Conservation (phyloP, 2,888 invertebrate genomes). For the Cheiracanthium punctorium region DNA sequence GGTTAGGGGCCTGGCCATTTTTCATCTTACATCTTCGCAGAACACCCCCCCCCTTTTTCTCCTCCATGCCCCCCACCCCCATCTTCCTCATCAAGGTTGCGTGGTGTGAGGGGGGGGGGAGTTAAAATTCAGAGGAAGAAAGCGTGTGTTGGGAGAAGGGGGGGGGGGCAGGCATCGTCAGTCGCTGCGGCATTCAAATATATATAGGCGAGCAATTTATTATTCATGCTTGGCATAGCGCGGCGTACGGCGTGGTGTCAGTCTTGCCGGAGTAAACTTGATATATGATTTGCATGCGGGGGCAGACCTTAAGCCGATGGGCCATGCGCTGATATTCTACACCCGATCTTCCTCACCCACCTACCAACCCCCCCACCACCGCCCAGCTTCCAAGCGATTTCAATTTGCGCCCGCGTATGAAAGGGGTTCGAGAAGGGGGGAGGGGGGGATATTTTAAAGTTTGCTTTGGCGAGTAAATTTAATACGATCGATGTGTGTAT, state of each 20-base stretch:
- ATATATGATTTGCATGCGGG: conserved; percentile 66
- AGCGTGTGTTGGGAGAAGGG: background rate
- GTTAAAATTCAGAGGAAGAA: conserved; percentile 11
- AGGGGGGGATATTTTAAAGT: conserved; percentile 43
- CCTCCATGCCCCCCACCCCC: too few species aligned
- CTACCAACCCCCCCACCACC: too few species aligned
- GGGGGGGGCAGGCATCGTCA: background rate
- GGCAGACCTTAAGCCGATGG: conserved; percentile 55
- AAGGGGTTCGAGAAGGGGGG: conserved; percentile 14
- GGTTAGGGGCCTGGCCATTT: conserved; percentile 53
- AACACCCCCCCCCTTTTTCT: conserved; percentile 2
- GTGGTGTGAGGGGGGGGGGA: conserved; percentile 25
- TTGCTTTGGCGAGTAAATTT: conserved; percentile 38
- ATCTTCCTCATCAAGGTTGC: too few species aligned
- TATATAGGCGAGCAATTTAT: conserved; percentile 63
- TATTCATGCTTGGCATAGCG: conserved; percentile 55
- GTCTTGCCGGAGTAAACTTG: conserved; percentile 26
- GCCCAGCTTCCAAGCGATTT: conserved; percentile 43
- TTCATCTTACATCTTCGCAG: conserved; percentile 39
- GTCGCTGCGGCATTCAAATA: conserved; percentile 50
- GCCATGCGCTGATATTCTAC: conserved; percentile 24
- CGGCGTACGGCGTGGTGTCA: conserved; percentile 43
- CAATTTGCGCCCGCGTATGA: conserved; percentile 55
- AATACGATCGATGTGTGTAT: conserved; percentile 26
- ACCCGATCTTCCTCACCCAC: conserved; percentile 37